phyloP scores from a whole-genome alignment of 1,140 invertebrate species.

The Physella acuta region DNA sequence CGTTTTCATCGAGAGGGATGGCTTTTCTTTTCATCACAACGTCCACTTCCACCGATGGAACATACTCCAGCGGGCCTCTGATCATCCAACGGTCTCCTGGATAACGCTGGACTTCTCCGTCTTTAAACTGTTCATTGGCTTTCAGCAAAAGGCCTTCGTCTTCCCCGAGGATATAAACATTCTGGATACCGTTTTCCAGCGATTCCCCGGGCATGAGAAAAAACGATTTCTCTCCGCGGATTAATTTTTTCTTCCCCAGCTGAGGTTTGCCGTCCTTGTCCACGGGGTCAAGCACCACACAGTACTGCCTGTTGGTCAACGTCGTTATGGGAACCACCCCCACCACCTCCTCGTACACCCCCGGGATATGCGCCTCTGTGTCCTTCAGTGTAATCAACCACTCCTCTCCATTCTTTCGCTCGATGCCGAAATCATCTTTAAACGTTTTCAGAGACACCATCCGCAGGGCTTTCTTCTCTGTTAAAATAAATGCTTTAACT shows the following conservation, averaged over 20 bases:
- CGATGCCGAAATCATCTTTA: slow-evolving; percentile 54
- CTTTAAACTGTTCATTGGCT: slow-evolving; percentile 56
- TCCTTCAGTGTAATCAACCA: slow-evolving; percentile 59
- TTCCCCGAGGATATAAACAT: slow-evolving; percentile 58
- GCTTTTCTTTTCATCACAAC: slow-evolving; percentile 55
- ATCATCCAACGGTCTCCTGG: slow-evolving; percentile 63
- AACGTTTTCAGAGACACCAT: slow-evolving; percentile 57
- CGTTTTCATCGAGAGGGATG: slow-evolving; percentile 62
- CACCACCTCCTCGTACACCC: slow-evolving; percentile 60
- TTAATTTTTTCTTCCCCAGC: slow-evolving; percentile 57
- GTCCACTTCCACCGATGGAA: slow-evolving; percentile 62
- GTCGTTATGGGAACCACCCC: slow-evolving; percentile 56
- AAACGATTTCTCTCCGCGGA: slow-evolving; percentile 60
- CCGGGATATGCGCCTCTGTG: slow-evolving; percentile 60
- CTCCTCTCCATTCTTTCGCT: slow-evolving; percentile 61
- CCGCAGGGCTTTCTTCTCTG: slow-evolving; percentile 60
- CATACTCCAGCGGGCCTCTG: slow-evolving; percentile 60
- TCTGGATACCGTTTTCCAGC: slow-evolving; percentile 58
- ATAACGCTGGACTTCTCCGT: slow-evolving; percentile 39
- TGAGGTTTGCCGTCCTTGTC: slow-evolving; percentile 58
- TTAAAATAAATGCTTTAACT: slow-evolving; percentile 58
- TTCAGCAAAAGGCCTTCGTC: slow-evolving; percentile 60
- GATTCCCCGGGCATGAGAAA: slow-evolving; percentile 60
- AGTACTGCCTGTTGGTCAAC: slow-evolving; percentile 59
- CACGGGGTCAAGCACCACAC: slow-evolving; percentile 59